Conservation (phyloP, 2,113 vertebrate genomes). For the Scortum barcoo region DNA sequence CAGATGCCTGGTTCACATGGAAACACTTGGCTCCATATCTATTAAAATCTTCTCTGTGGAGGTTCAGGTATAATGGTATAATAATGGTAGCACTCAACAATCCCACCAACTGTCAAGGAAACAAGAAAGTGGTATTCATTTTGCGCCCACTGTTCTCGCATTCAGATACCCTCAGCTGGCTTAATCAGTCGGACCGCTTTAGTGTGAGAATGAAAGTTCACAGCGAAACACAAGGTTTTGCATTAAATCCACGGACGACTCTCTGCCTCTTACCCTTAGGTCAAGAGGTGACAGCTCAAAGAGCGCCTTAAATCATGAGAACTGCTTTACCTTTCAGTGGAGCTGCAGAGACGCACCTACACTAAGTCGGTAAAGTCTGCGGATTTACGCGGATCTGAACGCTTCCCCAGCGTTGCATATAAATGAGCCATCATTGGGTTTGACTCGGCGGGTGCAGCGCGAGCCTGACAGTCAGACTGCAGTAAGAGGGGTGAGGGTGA, state of each 20-base stretch:
- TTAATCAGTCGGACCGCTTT: slow-evolving; percentile 57
- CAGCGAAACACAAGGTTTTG: slow-evolving; percentile 62
- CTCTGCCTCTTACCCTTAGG: slow-evolving; percentile 77
- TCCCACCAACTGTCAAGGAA: slow-evolving; percentile 66
- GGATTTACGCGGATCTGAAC: slow-evolving; percentile 81
- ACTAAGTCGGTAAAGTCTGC: slow-evolving; percentile 81
- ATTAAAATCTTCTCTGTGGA: slow-evolving; percentile 31
- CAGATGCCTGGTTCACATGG: slow-evolving; percentile 52
- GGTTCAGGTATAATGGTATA: slow-evolving; percentile 53
- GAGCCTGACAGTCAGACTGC: slow-evolving; percentile 45
- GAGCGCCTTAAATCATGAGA: slow-evolving; percentile 81
- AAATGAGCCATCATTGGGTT: slow-evolving; percentile 71
- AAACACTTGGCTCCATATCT: slow-evolving; percentile 21
- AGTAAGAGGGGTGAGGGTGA: slow-evolving; percentile 10
- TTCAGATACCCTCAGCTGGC: slow-evolving; percentile 56
- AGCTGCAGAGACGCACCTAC: slow-evolving; percentile 68
- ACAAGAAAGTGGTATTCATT: slow-evolving; percentile 57
- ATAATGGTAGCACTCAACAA: slow-evolving; percentile 46
- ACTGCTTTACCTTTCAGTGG: slow-evolving; percentile 81
- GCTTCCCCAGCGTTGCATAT: slow-evolving; percentile 78
- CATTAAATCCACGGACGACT: slow-evolving; percentile 75
- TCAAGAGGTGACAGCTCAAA: slow-evolving; percentile 80
- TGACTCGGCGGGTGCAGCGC: slow-evolving; percentile 53
- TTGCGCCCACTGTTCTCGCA: slow-evolving; percentile 38
- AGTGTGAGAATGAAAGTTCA: slow-evolving; percentile 79